Percentiles rank a stretch among this genome's conserved stretches.
Conservation (phyloP, 2,113 vertebrate species). For the Lagopus leucura region DNA sequence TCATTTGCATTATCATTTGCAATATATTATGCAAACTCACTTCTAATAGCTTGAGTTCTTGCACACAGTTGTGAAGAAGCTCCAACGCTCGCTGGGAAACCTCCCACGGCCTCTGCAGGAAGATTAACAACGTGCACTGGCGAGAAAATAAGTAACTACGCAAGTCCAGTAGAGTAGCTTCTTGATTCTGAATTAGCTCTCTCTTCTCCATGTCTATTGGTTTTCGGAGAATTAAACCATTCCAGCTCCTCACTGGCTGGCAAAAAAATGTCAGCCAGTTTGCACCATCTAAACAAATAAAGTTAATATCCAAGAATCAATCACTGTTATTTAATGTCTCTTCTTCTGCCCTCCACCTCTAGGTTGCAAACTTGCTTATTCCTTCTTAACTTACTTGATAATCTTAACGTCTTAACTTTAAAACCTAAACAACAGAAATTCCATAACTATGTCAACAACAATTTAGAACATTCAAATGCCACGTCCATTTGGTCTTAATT, state of each 20-base stretch:
- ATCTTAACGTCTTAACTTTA: neutral
- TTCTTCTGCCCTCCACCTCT: neutral
- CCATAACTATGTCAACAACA: neutral
- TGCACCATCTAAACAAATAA: slow-evolving; percentile 87
- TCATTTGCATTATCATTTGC: neutral
- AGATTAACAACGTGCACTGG: slow-evolving; percentile 96
- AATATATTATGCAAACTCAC: slow-evolving; percentile 73
- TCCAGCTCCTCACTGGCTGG: slow-evolving; percentile 94
- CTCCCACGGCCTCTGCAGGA: slow-evolving; percentile 97
- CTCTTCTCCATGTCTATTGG: slow-evolving; percentile 99
- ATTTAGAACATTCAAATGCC: neutral
- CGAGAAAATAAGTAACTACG: slow-evolving; percentile 97
- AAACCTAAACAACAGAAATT: neutral
- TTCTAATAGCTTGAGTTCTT: slow-evolving; percentile 93
- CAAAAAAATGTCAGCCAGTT: slow-evolving; percentile 98
- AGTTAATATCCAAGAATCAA: slow-evolving; percentile 43
- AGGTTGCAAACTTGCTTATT: neutral
- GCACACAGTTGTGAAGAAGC: slow-evolving; percentile 96
- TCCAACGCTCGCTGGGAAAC: slow-evolving; percentile 93
- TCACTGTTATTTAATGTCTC: neutral
- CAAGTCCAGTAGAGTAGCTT: slow-evolving; percentile 92
- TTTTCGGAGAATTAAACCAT: slow-evolving; percentile 89
- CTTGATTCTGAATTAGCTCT: slow-evolving; percentile 89
- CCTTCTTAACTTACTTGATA: neutral
- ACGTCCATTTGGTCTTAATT: neutral